Base-by-base conservation (phyloP, 1,140 invertebrate species). In the Drosophila asahinai region DNA sequence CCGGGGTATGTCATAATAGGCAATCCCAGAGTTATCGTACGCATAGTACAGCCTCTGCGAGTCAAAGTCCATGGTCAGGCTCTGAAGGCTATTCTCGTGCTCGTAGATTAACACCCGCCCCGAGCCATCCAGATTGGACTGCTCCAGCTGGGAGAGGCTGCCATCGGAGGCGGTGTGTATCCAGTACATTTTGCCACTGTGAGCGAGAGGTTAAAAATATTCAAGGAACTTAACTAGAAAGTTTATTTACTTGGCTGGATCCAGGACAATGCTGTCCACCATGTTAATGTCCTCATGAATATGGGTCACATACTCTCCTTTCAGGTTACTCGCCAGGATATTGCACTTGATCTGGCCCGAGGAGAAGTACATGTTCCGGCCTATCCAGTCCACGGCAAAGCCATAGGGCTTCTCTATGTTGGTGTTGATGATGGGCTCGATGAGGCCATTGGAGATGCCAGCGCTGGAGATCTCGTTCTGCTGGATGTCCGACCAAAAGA, bases 401-500 rank as follows among this genome's bases (percentile, higher is more conserved):
- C 96, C 92, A 57, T 86, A 90, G 1, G 92, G 92, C 36, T 91
- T 93, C 38, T 92, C 91, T 19, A 96, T 93, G 43, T 95, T 96
- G 45, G 96, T 95, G 92, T 97, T 97, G 55, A 97, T 95, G 45
- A 98, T 94, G 33, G 95, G 96, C 75, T 96, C 94, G 36, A 93
- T 93, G 0, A 95, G 93, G 5, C 95, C 95, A 52, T 95, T 95
- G 52, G 95, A 95, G 12, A 97, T 93, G 61, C 94, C 95, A 5
- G 95, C 95, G 33, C 95, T 94, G 84, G 96, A 96, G 15, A 98
- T 95, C 92, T 97, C 96, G 91, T 96, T 96, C 48, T 94, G 93
- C 74, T 96, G 95, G 25, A 94, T 94, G 92, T 98, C 97, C 7
- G 95, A 95, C 97, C 97, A 98, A 93, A 96, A 97, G 33, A 98